These are phyloP conservation scores for Sciurus vulgaris DNA, from an alignment of 2,797 vertebrate genomes.

Conservation along the genomic window DNA sequence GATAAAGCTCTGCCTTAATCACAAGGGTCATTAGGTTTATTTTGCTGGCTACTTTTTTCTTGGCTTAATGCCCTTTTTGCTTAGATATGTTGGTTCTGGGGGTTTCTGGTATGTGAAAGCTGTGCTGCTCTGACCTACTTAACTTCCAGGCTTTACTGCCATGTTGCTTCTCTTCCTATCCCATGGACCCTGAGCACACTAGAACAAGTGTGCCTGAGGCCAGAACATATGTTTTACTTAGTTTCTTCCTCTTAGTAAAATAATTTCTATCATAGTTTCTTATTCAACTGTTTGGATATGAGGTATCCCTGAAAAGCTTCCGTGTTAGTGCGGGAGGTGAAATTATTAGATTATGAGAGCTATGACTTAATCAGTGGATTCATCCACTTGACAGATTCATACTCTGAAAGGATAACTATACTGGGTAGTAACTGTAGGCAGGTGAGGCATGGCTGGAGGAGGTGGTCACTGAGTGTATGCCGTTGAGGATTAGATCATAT, in stretches of 20 bases:
- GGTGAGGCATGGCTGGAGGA: no score
- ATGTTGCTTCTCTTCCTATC: background rate
- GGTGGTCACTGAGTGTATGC: no score
- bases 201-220: background rate
- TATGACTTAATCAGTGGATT: no score
- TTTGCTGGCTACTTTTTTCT: background rate
- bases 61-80: background rate
- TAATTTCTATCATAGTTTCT: background rate
- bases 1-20: background rate
- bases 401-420: no score
- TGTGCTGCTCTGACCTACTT: background rate
- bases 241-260: background rate
- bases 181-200: background rate
- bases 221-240: background rate
- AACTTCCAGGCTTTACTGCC: background rate
- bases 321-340: no score
- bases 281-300: background rate
- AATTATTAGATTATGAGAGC: no score
- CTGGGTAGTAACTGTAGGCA: no score
- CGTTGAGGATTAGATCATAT: no score
- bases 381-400: no score
- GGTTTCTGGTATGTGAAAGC: background rate
- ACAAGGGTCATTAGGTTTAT: background rate
- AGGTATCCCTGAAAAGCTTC: no score
- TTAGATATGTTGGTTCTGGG: background rate